Percentiles rank a stretch among this genome's conserved stretches.
Conservation (phyloP, 1,140 invertebrate species). For the Nasonia vitripennis region DNA sequence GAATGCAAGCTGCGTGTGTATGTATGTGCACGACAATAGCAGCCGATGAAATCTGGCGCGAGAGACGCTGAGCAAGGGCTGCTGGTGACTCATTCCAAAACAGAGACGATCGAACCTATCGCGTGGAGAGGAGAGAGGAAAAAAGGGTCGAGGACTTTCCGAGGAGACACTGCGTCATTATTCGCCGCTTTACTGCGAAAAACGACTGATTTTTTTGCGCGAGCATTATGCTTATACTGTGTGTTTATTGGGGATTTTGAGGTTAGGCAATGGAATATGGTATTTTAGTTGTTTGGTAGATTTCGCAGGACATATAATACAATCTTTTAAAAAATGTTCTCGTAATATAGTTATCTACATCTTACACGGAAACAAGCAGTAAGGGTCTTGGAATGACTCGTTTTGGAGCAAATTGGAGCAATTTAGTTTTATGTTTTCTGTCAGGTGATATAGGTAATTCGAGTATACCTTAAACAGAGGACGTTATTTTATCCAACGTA, state of each 20-base stretch:
- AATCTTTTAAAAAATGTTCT: no score
- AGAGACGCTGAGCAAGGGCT: not conserved
- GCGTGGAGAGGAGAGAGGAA: not conserved
- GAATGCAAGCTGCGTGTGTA: not conserved
- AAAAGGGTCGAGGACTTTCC: not conserved
- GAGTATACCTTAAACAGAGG: not conserved
- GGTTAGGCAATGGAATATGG: no score
- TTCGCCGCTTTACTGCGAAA: not conserved
- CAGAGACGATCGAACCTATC: not conserved
- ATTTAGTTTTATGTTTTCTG: not conserved
- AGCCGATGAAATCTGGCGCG: not conserved
- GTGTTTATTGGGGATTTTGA: no score
- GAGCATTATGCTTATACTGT: no score
- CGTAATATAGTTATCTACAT: no score
- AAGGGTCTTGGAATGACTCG: not conserved
- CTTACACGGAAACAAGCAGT: not conserved
- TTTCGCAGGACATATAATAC: no score
- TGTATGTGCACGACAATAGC: not conserved
- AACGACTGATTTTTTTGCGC: not conserved
- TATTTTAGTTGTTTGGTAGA: no score
- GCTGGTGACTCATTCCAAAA: conserved; percentile 10
- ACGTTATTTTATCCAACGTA: no score
- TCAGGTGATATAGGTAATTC: not conserved
- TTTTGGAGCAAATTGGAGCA: not conserved
- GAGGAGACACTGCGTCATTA: not conserved